These are phyloP conservation scores for Neostethus bicornis DNA, from an alignment of 2,797 vertebrate species.

Conservation along the genomic window DNA sequence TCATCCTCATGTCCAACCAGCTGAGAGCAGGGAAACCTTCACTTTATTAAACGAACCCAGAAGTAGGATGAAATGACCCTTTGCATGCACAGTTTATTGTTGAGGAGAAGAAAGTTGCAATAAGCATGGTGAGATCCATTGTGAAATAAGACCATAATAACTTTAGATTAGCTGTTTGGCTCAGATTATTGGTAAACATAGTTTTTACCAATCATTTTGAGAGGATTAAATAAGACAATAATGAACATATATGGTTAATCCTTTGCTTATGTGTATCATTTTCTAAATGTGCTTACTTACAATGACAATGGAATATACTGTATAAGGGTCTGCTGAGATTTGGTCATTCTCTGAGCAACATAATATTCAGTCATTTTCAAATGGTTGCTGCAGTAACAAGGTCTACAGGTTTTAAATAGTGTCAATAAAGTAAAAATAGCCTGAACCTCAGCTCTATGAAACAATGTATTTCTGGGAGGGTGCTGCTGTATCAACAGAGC, in stretches of 20 bases:
- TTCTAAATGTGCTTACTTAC: not conserved
- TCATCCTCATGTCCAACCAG: constrained; percentile 59
- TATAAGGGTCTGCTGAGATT: constrained; percentile 1
- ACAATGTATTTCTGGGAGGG: constrained; percentile 73
- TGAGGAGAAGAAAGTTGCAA: constrained; percentile 32
- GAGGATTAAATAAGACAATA: not conserved
- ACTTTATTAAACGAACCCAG: constrained; percentile 78
- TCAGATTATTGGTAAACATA: not conserved
- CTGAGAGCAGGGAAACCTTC: constrained; percentile 71
- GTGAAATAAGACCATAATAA: constrained; percentile 11
- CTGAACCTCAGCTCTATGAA: constrained; percentile 46
- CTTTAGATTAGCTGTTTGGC: not conserved
- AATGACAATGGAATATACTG: not conserved
- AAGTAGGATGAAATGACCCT: constrained; percentile 52
- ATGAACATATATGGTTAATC: not conserved
- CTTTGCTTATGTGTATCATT: not conserved
- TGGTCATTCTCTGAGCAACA: constrained; percentile 7
- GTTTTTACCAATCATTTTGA: not conserved
- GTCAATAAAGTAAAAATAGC: constrained; percentile 57
- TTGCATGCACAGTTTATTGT: constrained; percentile 28
- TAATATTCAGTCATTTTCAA: constrained; percentile 37
- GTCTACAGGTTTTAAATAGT: constrained; percentile 52
- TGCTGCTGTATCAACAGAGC: constrained; percentile 69
- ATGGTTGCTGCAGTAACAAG: constrained; percentile 28
- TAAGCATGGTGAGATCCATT: constrained; percentile 16